phyloP scores from a whole-genome alignment of 2,888 invertebrate genomes.

The Drosophila neutralis region DNA sequence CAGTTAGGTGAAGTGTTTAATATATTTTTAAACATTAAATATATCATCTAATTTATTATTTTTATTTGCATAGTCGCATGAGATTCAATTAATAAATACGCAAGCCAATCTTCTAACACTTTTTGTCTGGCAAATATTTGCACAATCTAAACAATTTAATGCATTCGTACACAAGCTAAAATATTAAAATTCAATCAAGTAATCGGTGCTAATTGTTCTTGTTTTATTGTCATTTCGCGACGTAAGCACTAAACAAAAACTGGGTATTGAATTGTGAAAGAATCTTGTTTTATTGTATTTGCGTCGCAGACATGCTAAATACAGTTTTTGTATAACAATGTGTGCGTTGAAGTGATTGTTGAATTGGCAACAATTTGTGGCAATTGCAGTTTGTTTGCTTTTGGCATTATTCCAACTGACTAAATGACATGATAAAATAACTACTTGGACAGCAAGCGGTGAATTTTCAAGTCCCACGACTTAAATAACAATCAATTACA shows the following conservation, averaged over 20 bases:
- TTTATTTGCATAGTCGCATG: neutral
- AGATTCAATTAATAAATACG: neutral
- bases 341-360: conserved; percentile 42
- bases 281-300: conserved; percentile 35
- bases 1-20: neutral
- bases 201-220: conserved; percentile 49
- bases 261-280: conserved; percentile 25
- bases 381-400: conserved; percentile 52
- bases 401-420: conserved; percentile 38
- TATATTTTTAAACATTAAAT: neutral
- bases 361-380: conserved; percentile 48
- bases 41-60: neutral
- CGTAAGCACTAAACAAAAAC: conserved; percentile 32
- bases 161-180: conserved; percentile 10
- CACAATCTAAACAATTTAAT: neutral
- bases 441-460: conserved; percentile 48
- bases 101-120: conserved; percentile 18
- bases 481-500: conserved; percentile 54
- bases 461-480: conserved; percentile 63
- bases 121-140: conserved; percentile 4
- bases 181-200: conserved; percentile 25
- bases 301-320: conserved; percentile 28
- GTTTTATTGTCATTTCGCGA: conserved; percentile 20
- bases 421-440: conserved; percentile 55
- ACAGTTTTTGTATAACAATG: conserved; percentile 45